Base-by-base conservation (phyloP, 2,888 invertebrate species). In the Ormyrus nitidulus region DNA sequence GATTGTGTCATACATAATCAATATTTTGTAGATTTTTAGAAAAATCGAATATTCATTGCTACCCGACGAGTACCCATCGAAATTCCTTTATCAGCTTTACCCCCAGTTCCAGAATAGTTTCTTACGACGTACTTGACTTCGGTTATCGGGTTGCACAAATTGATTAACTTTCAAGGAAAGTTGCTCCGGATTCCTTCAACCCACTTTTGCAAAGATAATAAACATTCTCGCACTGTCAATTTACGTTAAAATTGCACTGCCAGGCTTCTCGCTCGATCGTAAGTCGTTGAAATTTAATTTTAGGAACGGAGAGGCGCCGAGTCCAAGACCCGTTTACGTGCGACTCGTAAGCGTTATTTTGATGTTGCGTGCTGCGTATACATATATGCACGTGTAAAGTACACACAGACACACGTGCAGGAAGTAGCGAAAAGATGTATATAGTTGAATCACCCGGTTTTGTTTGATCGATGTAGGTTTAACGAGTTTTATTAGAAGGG, bases 391-490 rank as follows among this genome's bases (percentile, higher is more conserved):
- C 34, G 13, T 7, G 51, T 8, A 58, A 48, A 49, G 68, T 54
- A 49, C 1, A 62, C 34, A 34, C 34, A 4, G 3, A 34, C 54
- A 34, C 54, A 9, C 49, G 54, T 49, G 9, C 11, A 44, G 70
- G 51, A 64, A 70, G 56, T 53, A 48, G 49, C 13, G 19, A 9
- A 70, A 70, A 64, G 58, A 58, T 56, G 53, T 54, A 5, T 34
- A 34, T 8, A 48, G 11, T 62, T 44, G 49, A 49, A 58, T 70
- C n/a, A 44, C 19, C 48, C 9, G 44, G 10, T 13, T 46, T 19
- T 70, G 74, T 79, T 79, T 79, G 70, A 74, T 79, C 79, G 69
- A 79, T 34, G 4, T 79, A 79, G 34, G 13, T n/a, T 66, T 54
- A 48, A 54, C 19, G 34, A 59, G 64, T 79, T 73, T 64, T 70